Conservation (phyloP, 2,113 vertebrate genomes). For the Sturnira hondurensis region DNA sequence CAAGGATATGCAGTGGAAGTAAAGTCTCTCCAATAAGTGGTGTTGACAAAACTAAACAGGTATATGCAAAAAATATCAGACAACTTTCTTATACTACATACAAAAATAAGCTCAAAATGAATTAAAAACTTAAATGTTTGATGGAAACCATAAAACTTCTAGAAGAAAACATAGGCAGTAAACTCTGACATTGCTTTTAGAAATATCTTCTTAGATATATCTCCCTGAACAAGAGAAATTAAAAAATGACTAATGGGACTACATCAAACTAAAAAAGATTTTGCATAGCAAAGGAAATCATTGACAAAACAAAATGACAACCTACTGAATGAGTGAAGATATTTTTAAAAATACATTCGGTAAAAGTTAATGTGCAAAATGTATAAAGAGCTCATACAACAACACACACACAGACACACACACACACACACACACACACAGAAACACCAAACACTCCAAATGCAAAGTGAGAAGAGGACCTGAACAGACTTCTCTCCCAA, state of each 20-base stretch:
- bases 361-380: neutral
- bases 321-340: neutral
- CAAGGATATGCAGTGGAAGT: neutral
- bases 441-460: neutral
- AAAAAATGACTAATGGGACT: neutral
- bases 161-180: neutral
- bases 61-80: neutral
- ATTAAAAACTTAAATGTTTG: neutral
- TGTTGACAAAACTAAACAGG: neutral
- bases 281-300: neutral
- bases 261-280: neutral
- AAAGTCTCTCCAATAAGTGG: neutral
- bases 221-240: neutral
- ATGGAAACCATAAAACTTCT: neutral
- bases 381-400: neutral
- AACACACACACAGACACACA: too few relatives aligned
- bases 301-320: neutral
- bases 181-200: neutral
- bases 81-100: neutral
- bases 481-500: neutral
- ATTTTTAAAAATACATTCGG: neutral
- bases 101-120: neutral
- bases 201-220: neutral
- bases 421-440: too few relatives aligned
- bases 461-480: neutral